Conservation (phyloP, 1,140 invertebrate genomes). For the Ceratosolen solmsi region DNA sequence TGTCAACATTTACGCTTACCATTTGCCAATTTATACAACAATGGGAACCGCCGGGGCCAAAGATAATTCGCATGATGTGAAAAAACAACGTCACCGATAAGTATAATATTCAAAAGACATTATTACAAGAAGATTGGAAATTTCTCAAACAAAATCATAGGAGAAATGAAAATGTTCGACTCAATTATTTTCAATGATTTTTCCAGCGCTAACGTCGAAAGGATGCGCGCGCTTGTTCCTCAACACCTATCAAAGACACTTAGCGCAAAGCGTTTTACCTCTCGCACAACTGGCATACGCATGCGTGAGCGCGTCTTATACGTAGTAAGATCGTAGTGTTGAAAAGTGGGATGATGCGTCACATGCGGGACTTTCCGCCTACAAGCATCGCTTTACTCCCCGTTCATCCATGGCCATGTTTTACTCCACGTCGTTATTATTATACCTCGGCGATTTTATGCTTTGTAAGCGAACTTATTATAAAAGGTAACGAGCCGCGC, state of each 20-base stretch:
- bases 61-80: too few relatives aligned
- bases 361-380: constrained; percentile 57
- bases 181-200: background rate
- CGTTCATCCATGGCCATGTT: constrained; percentile 51
- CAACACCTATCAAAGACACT: constrained; percentile 14
- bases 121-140: background rate
- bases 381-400: constrained; percentile 54
- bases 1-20: too few relatives aligned
- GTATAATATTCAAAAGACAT: too few relatives aligned
- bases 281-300: background rate
- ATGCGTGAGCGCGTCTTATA: background rate
- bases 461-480: constrained; percentile 66
- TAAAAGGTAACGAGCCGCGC: constrained; percentile 63
- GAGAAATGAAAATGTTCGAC: background rate
- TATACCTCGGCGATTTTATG: constrained; percentile 61
- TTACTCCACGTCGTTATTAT: constrained; percentile 61
- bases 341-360: constrained; percentile 59
- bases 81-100: too few relatives aligned
- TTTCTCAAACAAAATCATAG: too few relatives aligned
- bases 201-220: background rate
- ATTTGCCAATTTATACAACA: too few relatives aligned
- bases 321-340: background rate
- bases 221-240: background rate
- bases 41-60: too few relatives aligned
- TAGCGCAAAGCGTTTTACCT: constrained; percentile 1